A percentile compares a stretch with the other conserved stretches of the same genome.
phyloP scores from a whole-genome alignment of 2,797 vertebrate genomes.

The Sitta carolinensis region DNA sequence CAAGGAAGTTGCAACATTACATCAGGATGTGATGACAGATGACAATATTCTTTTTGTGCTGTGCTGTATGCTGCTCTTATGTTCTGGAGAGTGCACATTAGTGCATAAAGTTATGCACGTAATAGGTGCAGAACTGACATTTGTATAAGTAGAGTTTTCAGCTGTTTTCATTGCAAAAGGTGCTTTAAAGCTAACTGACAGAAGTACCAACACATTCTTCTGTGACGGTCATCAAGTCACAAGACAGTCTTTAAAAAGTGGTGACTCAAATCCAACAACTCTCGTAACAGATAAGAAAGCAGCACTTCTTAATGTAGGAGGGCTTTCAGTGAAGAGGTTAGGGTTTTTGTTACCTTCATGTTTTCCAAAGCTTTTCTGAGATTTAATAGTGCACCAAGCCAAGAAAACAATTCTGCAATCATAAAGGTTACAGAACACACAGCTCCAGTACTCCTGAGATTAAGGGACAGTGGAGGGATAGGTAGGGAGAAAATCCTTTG shows the following conservation, averaged over 20 bases:
- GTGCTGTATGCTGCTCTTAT: neutral
- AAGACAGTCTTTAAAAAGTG: neutral
- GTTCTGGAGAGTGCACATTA: neutral
- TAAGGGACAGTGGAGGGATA: conserved; percentile 11
- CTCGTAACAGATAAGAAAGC: conserved; percentile 5
- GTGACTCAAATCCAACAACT: neutral
- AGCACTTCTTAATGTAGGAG: neutral
- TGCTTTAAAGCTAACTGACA: neutral
- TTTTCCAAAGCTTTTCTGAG: neutral
- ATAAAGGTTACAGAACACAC: neutral
- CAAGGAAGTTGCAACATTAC: neutral
- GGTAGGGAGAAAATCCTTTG: conserved; percentile 31
- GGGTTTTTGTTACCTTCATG: rapidly evolving
- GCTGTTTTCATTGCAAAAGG: neutral
- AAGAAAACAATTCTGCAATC: neutral
- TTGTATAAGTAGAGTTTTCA: neutral
- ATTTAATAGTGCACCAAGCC: neutral
- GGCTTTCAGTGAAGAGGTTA: neutral
- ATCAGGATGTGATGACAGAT: neutral
- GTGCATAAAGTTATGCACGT: neutral
- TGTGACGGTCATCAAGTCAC: conserved; percentile 10
- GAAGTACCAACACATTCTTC: conserved; percentile 18
- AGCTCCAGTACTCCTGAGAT: neutral
- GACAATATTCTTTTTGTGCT: neutral
- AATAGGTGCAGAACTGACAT: neutral